These are phyloP conservation scores for Tipula confusa DNA, from an alignment of 2,888 invertebrate species.

Conservation along the genomic window DNA sequence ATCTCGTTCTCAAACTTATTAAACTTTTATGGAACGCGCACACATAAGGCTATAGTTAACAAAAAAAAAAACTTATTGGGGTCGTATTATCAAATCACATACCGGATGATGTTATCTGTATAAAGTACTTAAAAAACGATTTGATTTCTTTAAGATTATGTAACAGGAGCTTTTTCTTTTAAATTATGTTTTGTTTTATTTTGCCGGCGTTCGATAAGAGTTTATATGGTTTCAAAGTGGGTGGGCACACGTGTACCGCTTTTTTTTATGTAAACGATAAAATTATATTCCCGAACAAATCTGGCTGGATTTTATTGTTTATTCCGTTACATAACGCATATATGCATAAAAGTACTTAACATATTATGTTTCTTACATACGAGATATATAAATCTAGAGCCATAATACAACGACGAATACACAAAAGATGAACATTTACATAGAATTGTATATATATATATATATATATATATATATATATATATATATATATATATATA, in stretches of 20 bases:
- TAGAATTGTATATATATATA: not conserved
- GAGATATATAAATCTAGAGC: no score
- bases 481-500: constrained; percentile 6
- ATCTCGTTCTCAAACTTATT: not conserved
- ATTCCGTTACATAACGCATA: no score
- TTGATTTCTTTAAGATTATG: not conserved
- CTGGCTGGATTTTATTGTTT: no score
- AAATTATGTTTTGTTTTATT: not conserved
- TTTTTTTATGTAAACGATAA: no score
- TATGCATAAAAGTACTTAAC: no score
- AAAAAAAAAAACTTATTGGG: no score
- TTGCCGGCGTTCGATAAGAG: not conserved
- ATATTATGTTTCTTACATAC: no score
- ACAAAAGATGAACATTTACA: no score
- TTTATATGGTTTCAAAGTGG: not conserved
- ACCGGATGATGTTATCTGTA: no score
- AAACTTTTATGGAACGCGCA: not conserved
- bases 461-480: constrained; percentile 6
- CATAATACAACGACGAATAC: not conserved
- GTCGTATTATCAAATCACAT: no score
- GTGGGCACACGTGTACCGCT: no score
- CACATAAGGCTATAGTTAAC: not conserved
- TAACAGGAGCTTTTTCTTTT: not conserved
- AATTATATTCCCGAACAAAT: no score
- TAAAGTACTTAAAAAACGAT: not conserved